A percentile compares a stretch with the other conserved stretches of the same genome.
Conservation (phyloP, 2,888 invertebrate genomes). For the Dyspetes luteomarginatus region DNA sequence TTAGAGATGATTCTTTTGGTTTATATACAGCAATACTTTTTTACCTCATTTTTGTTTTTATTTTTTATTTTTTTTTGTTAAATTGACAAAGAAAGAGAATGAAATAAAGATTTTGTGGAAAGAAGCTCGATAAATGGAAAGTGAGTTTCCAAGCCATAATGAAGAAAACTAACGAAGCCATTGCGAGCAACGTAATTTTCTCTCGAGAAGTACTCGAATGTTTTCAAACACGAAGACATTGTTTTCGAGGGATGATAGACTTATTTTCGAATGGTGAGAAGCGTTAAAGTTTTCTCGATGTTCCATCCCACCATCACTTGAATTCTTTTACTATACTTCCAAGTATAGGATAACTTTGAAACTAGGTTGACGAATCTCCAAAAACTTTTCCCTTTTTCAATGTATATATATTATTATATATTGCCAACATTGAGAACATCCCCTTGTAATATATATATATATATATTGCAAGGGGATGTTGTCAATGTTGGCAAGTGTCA, state of each 20-base stretch:
- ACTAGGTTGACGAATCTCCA: constrained; percentile 29
- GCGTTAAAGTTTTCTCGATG: constrained; percentile 18
- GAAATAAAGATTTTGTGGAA: neutral
- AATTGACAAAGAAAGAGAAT: too few relatives aligned
- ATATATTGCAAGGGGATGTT: too few relatives aligned
- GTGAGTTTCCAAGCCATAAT: neutral
- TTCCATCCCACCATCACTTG: neutral
- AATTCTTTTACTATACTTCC: neutral
- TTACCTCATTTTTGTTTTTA: too few relatives aligned
- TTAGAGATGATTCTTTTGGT: too few relatives aligned
- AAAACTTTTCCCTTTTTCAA: constrained; percentile 15
- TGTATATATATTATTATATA: too few relatives aligned
- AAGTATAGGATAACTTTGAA: constrained; percentile 15
- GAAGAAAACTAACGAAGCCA: constrained; percentile 9
- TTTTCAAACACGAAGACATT: constrained; percentile 3
- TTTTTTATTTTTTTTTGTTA: too few relatives aligned
- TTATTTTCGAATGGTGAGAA: constrained; percentile 19
- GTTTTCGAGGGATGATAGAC: constrained; percentile 36
- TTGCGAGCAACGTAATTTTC: neutral
- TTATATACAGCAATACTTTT: too few relatives aligned
- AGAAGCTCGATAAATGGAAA: neutral
- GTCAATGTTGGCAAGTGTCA: too few relatives aligned
- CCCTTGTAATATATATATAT: too few relatives aligned
- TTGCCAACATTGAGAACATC: too few relatives aligned
- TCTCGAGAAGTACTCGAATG: constrained; percentile 2